Conservation (phyloP, 2,113 vertebrate species). For the Pachyramphus minor region DNA sequence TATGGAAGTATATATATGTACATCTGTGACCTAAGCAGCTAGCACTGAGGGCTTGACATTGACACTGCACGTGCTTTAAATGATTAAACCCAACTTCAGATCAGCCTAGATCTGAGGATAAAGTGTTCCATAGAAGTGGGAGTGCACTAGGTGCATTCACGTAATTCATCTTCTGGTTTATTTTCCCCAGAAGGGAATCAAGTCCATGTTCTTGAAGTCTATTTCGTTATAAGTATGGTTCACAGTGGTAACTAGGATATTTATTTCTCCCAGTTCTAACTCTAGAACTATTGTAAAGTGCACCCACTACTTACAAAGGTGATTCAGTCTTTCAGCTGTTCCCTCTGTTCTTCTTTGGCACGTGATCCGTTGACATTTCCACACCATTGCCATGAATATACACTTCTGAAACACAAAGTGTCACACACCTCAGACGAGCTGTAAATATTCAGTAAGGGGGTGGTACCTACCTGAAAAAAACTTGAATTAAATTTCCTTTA, state of each 20-base stretch:
- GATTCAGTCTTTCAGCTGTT: not conserved
- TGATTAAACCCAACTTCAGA: not conserved
- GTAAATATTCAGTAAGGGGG: not conserved
- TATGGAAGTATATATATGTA: not conserved
- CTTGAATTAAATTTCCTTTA: not conserved
- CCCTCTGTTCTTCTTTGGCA: not conserved
- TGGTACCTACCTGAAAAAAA: not conserved
- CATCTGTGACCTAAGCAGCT: not conserved
- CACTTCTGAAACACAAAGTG: not conserved
- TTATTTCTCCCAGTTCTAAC: not conserved
- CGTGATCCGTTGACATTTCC: not conserved
- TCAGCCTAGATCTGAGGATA: not conserved
- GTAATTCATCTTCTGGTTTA: not conserved
- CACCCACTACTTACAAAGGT: not conserved
- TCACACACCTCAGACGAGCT: not conserved
- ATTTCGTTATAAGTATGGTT: not conserved
- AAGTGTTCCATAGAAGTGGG: not conserved
- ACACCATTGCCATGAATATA: not conserved
- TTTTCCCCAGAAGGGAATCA: not conserved
- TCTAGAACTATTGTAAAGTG: not conserved
- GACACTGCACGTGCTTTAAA: not conserved
- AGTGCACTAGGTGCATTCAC: fast-evolving
- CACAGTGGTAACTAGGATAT: not conserved
- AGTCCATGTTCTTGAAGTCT: not conserved
- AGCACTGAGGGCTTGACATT: not conserved